Conservation (phyloP, 2,888 invertebrate species). For the Hypselothyrea guttata region DNA sequence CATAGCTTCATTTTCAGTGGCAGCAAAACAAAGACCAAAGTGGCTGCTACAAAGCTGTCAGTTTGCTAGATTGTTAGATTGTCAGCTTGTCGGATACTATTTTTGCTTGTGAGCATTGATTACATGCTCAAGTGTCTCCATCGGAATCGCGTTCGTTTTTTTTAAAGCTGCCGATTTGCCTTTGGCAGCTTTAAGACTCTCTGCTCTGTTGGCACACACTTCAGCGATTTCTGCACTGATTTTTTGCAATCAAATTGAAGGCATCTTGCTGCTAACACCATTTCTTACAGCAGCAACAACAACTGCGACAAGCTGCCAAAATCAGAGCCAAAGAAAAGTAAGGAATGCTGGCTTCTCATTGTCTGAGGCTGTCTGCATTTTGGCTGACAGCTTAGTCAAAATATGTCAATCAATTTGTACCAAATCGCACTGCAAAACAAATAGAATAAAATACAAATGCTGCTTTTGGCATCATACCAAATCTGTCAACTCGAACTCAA, state of each 20-base stretch:
- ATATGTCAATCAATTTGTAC: slow-evolving; percentile 68
- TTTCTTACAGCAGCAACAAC: slow-evolving; percentile 28
- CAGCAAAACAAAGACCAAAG: slow-evolving; percentile 26
- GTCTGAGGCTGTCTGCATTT: slow-evolving; percentile 54
- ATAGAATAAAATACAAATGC: slow-evolving; percentile 39
- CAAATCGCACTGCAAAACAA: slow-evolving; percentile 41
- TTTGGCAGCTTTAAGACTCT: slow-evolving; percentile 11
- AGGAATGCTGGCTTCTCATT: slow-evolving; percentile 38
- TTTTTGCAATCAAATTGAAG: slow-evolving; percentile 48
- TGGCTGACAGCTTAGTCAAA: slow-evolving; percentile 68
- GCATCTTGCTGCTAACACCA: slow-evolving; percentile 36
- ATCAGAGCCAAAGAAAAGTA: slow-evolving; percentile 31
- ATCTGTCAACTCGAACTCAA: background rate
- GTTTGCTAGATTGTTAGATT: slow-evolving; percentile 32
- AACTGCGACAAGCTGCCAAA: slow-evolving; percentile 27
- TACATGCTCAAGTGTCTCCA: slow-evolving; percentile 17
- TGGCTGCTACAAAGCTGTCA: slow-evolving; percentile 30
- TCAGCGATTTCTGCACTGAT: slow-evolving; percentile 36
- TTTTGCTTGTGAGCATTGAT: slow-evolving; percentile 24
- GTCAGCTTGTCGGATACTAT: slow-evolving; percentile 22
- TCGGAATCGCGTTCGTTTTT: background rate
- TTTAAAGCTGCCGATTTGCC: slow-evolving; percentile 30
- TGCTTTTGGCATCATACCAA: slow-evolving; percentile 20
- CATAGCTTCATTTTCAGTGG: slow-evolving; percentile 24
- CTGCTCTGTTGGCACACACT: slow-evolving; percentile 34